Conservation (phyloP, 2,113 vertebrate species). For the Melospiza georgiana region DNA sequence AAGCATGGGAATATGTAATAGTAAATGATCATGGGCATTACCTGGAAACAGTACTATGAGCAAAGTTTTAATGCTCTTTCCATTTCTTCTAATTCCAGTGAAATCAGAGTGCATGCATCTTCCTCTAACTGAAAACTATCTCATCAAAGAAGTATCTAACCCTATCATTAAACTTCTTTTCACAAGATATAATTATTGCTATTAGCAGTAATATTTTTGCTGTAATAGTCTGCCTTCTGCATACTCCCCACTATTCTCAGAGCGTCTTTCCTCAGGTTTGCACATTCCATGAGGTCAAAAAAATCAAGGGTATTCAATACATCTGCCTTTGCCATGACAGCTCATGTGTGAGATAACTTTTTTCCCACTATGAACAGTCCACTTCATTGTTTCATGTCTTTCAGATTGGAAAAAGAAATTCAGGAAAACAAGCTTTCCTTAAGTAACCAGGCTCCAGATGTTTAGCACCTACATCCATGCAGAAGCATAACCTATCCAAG, state of each 20-base stretch:
- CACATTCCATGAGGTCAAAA: neutral
- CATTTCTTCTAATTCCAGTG: neutral
- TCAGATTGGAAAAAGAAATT: neutral
- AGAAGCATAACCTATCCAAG: neutral
- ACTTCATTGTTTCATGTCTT: neutral
- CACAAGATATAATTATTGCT: neutral
- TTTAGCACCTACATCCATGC: neutral
- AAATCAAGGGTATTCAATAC: neutral
- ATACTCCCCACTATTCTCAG: neutral
- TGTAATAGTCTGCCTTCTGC: neutral
- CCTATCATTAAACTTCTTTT: neutral
- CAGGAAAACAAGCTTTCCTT: neutral
- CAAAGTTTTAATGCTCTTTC: neutral
- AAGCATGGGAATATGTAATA: neutral
- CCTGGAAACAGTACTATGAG: neutral
- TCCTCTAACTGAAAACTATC: neutral
- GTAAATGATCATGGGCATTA: neutral
- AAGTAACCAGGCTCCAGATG: constrained; percentile 8
- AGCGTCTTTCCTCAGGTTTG: neutral
- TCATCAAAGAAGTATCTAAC: neutral
- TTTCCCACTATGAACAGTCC: neutral
- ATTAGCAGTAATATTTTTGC: neutral
- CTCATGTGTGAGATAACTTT: neutral
- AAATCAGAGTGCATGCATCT: neutral
- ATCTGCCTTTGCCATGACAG: neutral